Evolutionary conservation across 2,797 vertebrate genomes (phyloP), one percentile per base, ranked within the genome.

Genomic region (Epinephelus malabaricus): DNA sequence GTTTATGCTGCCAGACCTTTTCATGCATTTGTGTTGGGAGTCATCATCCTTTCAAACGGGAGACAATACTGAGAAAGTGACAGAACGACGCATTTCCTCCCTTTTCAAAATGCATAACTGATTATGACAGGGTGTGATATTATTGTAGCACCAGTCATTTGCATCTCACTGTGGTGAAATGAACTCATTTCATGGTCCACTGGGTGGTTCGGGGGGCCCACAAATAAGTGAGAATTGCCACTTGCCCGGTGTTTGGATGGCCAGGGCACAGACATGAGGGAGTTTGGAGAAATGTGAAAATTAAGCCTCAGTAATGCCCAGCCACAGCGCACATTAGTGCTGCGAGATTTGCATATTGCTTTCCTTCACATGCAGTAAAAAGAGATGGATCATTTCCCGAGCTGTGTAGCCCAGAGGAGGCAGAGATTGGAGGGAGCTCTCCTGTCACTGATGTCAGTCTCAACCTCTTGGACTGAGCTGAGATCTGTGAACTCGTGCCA

Each of bases 101-200:
- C 69, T 73, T 86, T 65, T 79, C 69, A 73, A 79, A 90, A 88
- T 53, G 76, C 86, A 87, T 86, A 92, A 92, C 87, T 91, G 90
- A 93, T 92, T 89, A 92, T 84, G 89, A 91, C 79, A 86, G 85
- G 67, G 82, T 90, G 83, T 73, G 87, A 92, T 93, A 89, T 94
- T 92, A 92, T 91, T 87, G 85, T 54, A 85, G 88, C 86, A 79
- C 50, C 79, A 87, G 78, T 93, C 91, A 94, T 94, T 93, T 94
- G 91, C 89, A 90, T 94, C 82, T 80, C 78, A 40, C 84, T 86
- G 55, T 67, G 78, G 82, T 75, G 81, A 94, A 95, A 95, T 94
- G 87, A 95, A 86, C 92, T 94, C 82, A 95, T 95, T 95, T 95
- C 94, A 95, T 89, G 95, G 92, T 94, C 93, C 46, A 55, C 86